A percentile compares a stretch with the other conserved stretches of the same genome.
Evolutionary conservation across 1,140 invertebrate species (phyloP).

Genomic region (Ooceraea biroi): DNA sequence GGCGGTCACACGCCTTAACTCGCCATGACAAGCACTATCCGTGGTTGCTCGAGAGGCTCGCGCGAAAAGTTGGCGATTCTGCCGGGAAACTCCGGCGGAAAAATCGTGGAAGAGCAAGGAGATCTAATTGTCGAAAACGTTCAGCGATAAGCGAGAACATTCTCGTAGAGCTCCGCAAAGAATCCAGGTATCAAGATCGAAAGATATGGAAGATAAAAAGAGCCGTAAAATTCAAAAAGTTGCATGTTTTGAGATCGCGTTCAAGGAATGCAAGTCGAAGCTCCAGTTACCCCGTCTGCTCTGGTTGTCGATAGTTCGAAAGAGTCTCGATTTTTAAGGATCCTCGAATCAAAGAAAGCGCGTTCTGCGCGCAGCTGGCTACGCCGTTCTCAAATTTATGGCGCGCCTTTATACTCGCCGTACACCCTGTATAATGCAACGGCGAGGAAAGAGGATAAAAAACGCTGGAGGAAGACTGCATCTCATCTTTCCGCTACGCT

Average conservation of each 20-base stretch:
- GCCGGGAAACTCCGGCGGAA: not conserved
- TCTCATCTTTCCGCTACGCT: conserved; percentile 57
- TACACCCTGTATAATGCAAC: not conserved
- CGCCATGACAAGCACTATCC: conserved; percentile 22
- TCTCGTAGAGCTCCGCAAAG: not conserved
- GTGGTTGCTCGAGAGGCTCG: not conserved
- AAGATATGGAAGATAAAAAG: not conserved
- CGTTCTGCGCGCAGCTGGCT: not conserved
- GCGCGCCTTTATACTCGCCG: conserved; percentile 7
- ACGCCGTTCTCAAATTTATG: conserved; percentile 34
- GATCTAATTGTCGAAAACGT: not conserved
- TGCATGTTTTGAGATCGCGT: conserved; percentile 34
- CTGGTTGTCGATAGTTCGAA: not conserved
- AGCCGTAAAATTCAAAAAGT: not conserved
- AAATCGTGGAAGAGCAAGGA: not conserved
- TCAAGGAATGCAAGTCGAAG: conserved; percentile 37
- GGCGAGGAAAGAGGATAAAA: conserved; percentile 4
- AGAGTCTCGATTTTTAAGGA: conserved; percentile 17
- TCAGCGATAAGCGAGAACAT: too few species aligned
- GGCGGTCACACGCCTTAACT: conserved; percentile 43
- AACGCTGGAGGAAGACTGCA: conserved; percentile 5
- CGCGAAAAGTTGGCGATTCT: not conserved
- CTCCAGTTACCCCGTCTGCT: conserved; percentile 1
- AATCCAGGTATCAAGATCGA: not conserved
- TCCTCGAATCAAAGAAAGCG: conserved; percentile 14